Evolutionary conservation across 2,888 invertebrate genomes (phyloP), one percentile per base, ranked within the genome.

Genomic region (Yponomeuta plumbellus): DNA sequence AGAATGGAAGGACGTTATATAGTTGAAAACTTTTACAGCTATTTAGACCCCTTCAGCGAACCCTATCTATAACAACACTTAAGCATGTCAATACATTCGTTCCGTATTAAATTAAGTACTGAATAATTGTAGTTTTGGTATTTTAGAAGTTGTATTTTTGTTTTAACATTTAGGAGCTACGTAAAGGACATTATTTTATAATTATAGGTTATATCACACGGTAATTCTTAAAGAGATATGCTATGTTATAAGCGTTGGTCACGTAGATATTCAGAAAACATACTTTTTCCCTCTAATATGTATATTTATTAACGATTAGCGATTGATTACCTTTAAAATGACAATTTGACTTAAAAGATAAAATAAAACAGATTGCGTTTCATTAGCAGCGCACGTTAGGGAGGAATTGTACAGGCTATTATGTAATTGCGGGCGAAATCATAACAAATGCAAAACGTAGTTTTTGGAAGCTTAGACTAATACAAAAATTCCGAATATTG

Each of bases 131-230:
- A 26, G 40, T 75, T 76, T 76, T 78, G 74, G 73, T 74, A 79
- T 80, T 34, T 78, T 74, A 79, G 74, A 61, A 71, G 71, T 69
- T 71, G 72, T 74, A 52, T 52, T 52, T 52, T 52, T 52, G 44
- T 52, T 52, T 75, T 84, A 66, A 67, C 70, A 71, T 69, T 68
- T 70, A 86, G 84, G 80, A 81, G 44, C 84, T 85, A 85, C 76
- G 79, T 80, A 75, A 83, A 86, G 85, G 85, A 86, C 84, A 83
- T 80, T 77, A 80, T 80, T 52, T 84, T 85, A 88, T 79, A 86
- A 83, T 86, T 86, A 34, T 34, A 89, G 86, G 86, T 83, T 86
- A 86, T 89, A 91, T 90, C 90, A 90, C 90, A 91, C 89, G 84
- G 80, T 86, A 83, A 57, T 85, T 84, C 90, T 90, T 90, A 86